These are phyloP conservation scores for Loripinus fragilis DNA, from an alignment of 2,888 invertebrate species.

Conservation along the genomic window DNA sequence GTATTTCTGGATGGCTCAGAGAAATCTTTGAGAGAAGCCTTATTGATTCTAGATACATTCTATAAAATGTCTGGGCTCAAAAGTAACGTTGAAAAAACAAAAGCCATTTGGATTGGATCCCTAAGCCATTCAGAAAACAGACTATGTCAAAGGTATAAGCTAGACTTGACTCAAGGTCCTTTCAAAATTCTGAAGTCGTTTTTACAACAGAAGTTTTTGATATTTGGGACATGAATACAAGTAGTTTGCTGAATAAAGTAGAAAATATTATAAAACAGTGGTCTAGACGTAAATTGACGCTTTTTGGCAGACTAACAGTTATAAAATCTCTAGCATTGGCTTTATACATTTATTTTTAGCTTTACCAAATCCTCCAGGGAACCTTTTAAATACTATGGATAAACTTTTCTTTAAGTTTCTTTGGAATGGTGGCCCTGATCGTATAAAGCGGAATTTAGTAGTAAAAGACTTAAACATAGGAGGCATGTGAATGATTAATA, in stretches of 20 bases:
- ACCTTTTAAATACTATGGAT: neutral
- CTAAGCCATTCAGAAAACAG: neutral
- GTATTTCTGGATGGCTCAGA: neutral
- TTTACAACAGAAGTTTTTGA: neutral
- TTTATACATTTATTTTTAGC: neutral
- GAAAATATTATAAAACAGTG: neutral
- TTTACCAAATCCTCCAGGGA: neutral
- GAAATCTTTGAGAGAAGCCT: neutral
- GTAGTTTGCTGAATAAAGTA: neutral
- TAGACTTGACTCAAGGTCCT: neutral
- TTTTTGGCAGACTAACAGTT: neutral
- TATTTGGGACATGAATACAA: neutral
- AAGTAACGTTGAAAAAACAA: neutral
- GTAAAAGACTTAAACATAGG: neutral
- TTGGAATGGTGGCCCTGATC: neutral
- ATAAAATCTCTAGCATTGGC: neutral
- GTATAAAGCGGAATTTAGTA: neutral
- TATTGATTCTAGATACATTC: neutral
- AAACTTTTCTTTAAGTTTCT: neutral
- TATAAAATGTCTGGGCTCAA: neutral
- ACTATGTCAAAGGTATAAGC: neutral
- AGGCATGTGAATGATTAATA: neutral
- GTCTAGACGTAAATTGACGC: neutral
- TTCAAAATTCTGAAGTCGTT: neutral
- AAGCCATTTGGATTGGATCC: neutral